Base-by-base conservation (phyloP, 2,797 vertebrate genomes). In the Eulemur coronatus region DNA sequence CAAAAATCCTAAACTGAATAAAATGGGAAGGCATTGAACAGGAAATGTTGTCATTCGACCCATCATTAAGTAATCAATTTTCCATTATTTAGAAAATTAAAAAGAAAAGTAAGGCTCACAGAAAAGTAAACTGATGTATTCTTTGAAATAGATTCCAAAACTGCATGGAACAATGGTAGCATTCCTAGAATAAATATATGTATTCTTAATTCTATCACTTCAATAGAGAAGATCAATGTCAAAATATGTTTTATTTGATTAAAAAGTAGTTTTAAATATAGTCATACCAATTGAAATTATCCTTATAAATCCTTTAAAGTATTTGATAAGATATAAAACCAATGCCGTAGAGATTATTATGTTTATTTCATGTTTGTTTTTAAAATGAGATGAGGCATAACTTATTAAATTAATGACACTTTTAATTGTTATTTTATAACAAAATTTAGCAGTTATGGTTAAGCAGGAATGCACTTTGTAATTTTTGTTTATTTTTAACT, bases 261-360 rank as follows among this genome's bases (percentile, higher is more conserved):
- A 26, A 93, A 93, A 89, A 90, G 20, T 61, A 63, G 2, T 67
- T 95, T 95, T 79, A 84, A 89, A 69, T 61, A 89, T 10, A 87
- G 11, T 78, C 38, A 48, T 30, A 20, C 13, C 63, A 5, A 52
- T 20, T 55, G 43, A 91, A 87, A 61, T 59, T 61, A 43, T 80
- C 2, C 17, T 46, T 95, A 67, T 24, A 85, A 78, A 41, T 70
- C 82, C 1, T 55, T 70, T 78, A 96, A 75, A 84, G 9, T 69
- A 35, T 75, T 90, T 52, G 65, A 67, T 55, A 84, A 82, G 84
- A 69, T 5, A 35, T 57, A 50, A 63, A 63, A 84, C 11, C 17
- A 65, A 28, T 70, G 15, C 1, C 20, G 11, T 41, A 59, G 26
- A 33, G 15, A 84, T 26, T 10, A 88, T 48, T 69, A 61, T 38